Evolutionary conservation across 2,888 invertebrate genomes (phyloP), one percentile per base, ranked within the genome.

Genomic region (Protodeltote pygarga): DNA sequence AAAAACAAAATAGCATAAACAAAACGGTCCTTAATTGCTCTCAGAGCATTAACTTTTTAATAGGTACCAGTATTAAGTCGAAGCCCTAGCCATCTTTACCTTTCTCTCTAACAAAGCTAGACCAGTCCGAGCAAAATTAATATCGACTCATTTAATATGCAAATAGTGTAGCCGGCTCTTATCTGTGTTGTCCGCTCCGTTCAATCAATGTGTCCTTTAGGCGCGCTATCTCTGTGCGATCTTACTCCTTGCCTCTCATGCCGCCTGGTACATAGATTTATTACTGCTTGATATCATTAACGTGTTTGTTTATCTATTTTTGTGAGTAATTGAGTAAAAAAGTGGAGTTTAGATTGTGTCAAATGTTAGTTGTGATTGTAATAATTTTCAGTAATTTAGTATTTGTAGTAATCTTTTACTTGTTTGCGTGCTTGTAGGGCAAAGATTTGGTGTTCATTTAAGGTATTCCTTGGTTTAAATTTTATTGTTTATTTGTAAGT

Each of bases 131-230:
- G 75, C 75, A 79, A 88, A 89, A 90, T 89, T 89, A 88, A 90
- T 90, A 90, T 83, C 70, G 74, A 71, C 86, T 89, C 87, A 86
- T 90, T 89, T 84, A 90, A 81, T 89, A 91, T 90, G 90, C 87
- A 88, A 89, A 90, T 89, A 85, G 83, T 75, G 74, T 73, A 76
- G 79, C 75, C 73, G 57, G 65, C 57, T 51, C 82, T 87, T 90
- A 89, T 90, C 88, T 83, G 52, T 60, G 71, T 81, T 86, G 90
- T 89, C 89, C 87, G 81, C 79, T 83, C 73, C 88, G 88, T 87
- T 91, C 90, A 89, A 90, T 91, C 90, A 91, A 87, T 77, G 81
- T 87, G 90, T 91, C 90, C 87, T 87, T 87, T 89, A 87, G 71
- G 72, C 73, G 51, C 70, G 75, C 71, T 89, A 89, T 90, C 89